Base-by-base conservation (phyloP, 2,113 vertebrate genomes). In the Petromus typicus region DNA sequence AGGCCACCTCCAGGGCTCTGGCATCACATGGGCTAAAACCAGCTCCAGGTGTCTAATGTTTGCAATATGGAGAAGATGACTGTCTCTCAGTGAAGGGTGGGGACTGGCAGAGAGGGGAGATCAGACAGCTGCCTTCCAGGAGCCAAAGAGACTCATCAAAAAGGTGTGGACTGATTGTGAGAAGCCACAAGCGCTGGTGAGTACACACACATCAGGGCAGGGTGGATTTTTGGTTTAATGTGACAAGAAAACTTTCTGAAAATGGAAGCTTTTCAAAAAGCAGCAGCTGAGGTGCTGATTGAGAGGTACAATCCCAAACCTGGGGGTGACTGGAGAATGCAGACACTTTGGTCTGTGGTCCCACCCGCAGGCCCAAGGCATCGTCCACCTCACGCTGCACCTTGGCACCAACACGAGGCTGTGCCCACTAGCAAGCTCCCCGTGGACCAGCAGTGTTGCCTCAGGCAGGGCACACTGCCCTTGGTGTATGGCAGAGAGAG, bases 361-460 rank as follows among this genome's bases (percentile, higher is more conserved):
- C 84, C 5, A 12, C 66, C 79, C 56, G 3, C 6, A 54, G 69
- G 43, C 61, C 30, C 1, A 5, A 32, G 71, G n/a, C 0, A 13
- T 3, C 61, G 89, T 20, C n/a, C 17, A 32, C 63, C 18, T 20
- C 5, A 2, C 0, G 25, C 9, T 14, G 61, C 22, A 48, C 5
- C n/a, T 30, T 20, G 14, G 16, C 61, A 59, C 20, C 12, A 13
- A 27, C 0, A 0, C 23, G 37, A 56, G 25, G 43, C 4, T 1
- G 22, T 37, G 5, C 23, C 61, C 16, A 27, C 0, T 16, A 0
- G 64, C 4, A 9, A 25, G 27, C 22, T 6, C 45, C 30, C 48
- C n/a, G 0, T 1, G 30, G 0, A 0, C 3, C 5, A 0, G n/a
- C 8, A 23, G 6, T 8, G 14, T 3, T 0, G 1, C 6, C 30